Evolutionary conservation across 2,797 vertebrate species (phyloP).

Genomic region (Tenualosa ilisha): DNA sequence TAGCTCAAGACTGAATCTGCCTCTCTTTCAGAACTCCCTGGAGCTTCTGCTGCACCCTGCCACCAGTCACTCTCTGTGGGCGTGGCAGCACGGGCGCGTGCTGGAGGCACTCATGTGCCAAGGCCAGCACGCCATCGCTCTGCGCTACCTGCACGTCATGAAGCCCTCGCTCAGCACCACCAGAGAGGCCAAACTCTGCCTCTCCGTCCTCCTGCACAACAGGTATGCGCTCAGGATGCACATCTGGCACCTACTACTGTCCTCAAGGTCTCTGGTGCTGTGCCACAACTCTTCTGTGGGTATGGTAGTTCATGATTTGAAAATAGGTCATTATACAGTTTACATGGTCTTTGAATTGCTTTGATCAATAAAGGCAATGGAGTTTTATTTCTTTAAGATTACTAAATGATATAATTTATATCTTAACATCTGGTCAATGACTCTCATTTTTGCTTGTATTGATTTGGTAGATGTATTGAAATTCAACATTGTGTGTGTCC

Average conservation of each 20-base stretch:
- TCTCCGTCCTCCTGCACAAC: slow-evolving; percentile 89
- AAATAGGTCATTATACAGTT: no score
- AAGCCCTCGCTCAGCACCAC: slow-evolving; percentile 79
- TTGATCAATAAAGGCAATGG: no score
- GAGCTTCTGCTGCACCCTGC: slow-evolving; percentile 90
- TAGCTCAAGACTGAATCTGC: no score
- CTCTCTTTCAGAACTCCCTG: slow-evolving; percentile 79
- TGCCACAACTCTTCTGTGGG: no score
- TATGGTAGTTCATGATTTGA: no score
- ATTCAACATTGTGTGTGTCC: not conserved
- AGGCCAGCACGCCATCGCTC: slow-evolving; percentile 81
- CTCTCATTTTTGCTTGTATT: no score
- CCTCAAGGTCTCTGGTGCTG: not conserved
- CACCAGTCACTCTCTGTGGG: slow-evolving; percentile 78
- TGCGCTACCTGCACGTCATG: slow-evolving; percentile 86
- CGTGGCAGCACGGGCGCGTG: slow-evolving; percentile 89
- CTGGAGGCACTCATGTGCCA: slow-evolving; percentile 90
- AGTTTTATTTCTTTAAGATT: no score
- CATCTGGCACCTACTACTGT: not conserved
- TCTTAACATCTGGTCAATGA: no score
- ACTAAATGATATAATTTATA: no score
- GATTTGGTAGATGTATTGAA: not conserved
- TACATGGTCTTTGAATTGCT: no score
- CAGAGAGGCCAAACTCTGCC: slow-evolving; percentile 80
- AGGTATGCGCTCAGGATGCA: slow-evolving; percentile 70